phyloP scores from a whole-genome alignment of 2,797 vertebrate species.

The Falco rusticolus region DNA sequence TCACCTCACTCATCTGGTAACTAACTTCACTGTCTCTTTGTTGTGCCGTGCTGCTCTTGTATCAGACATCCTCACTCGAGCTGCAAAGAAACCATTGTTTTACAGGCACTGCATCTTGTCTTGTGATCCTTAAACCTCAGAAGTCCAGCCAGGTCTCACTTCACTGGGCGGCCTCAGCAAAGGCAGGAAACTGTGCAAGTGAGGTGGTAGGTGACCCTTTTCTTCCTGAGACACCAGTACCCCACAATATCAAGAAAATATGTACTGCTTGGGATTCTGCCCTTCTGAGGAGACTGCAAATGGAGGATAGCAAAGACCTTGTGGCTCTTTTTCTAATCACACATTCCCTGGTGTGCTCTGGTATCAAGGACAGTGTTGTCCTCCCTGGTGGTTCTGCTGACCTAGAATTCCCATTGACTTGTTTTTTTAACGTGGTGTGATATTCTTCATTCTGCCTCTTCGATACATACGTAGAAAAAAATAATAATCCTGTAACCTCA shows the following conservation, averaged over 20 bases:
- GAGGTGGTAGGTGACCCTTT: conserved; percentile 31
- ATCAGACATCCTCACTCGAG: not conserved
- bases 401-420: not conserved
- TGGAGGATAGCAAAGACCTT: not conserved
- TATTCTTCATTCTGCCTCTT: conserved; percentile 28
- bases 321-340: not conserved
- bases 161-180: not conserved
- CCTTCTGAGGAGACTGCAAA: not conserved
- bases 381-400: not conserved
- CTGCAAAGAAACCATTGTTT: conserved; percentile 38
- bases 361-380: not conserved
- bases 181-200: conserved; percentile 29
- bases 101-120: not conserved
- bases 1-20: conserved; percentile 1
- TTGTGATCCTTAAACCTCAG: conserved; percentile 25
- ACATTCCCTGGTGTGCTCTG: not conserved
- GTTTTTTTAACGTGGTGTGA: not conserved
- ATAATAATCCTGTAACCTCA: not conserved
- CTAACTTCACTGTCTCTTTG: not conserved
- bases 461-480: not conserved
- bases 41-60: not conserved
- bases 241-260: not conserved
- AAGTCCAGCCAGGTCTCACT: not conserved
- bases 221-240: conserved; percentile 33
- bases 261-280: not conserved